A percentile compares a stretch with the other conserved stretches of the same genome.
Evolutionary conservation across 2,797 vertebrate species (phyloP).

Genomic region (Selene dorsalis): DNA sequence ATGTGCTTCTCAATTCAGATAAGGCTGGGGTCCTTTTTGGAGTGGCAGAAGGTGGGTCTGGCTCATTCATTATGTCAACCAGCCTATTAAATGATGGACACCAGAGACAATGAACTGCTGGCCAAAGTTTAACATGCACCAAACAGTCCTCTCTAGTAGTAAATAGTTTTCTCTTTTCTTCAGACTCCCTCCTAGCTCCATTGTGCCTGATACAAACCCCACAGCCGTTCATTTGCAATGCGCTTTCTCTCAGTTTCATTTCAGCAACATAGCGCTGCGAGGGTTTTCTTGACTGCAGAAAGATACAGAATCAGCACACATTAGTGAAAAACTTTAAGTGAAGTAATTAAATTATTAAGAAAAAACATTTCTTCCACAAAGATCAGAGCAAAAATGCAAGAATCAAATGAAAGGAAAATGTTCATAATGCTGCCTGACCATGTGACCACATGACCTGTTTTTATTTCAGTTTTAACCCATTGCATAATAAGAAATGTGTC

Average conservation of each 20-base stretch:
- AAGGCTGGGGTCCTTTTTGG: constrained; percentile 82
- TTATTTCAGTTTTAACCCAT: neutral
- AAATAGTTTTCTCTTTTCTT: constrained; percentile 83
- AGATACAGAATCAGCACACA: neutral
- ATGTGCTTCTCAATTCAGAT: constrained; percentile 85
- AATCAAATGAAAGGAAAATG: neutral
- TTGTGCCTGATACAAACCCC: constrained; percentile 69
- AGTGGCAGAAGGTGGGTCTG: constrained; percentile 93
- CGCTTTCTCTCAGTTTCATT: constrained; percentile 45
- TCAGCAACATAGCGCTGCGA: constrained; percentile 24
- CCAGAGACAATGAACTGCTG: constrained; percentile 88
- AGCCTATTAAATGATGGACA: constrained; percentile 90
- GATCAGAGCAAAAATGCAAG: neutral
- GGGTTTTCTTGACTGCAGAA: constrained; percentile 28
- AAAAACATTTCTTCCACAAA: neutral
- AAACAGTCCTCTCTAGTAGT: constrained; percentile 82
- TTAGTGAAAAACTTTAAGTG: neutral
- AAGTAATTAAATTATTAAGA: neutral
- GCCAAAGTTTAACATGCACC: constrained; percentile 86
- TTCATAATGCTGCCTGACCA: neutral
- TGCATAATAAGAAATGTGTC: neutral
- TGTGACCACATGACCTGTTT: neutral
- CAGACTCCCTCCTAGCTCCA: constrained; percentile 62
- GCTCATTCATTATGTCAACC: constrained; percentile 92
- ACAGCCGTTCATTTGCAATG: constrained; percentile 59